Conservation (phyloP, 2,888 invertebrate species). For the Plutella xylostella region DNA sequence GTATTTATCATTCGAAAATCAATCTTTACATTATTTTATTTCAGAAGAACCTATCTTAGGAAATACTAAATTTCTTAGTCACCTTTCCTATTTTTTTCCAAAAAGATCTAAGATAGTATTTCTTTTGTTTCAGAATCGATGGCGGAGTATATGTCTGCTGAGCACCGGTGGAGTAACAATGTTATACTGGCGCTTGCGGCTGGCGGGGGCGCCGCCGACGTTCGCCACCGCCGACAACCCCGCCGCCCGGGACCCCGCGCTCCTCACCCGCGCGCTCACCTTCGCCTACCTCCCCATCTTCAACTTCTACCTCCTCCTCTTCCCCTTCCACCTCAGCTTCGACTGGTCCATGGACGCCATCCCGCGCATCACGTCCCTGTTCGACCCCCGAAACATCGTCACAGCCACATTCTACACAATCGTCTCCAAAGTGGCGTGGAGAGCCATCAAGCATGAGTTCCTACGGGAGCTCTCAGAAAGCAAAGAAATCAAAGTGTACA, state of each 20-base stretch:
- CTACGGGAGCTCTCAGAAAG: slow-evolving; percentile 29
- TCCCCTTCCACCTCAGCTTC: slow-evolving; percentile 91
- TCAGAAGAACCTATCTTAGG: too few species aligned
- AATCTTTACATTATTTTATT: too few species aligned
- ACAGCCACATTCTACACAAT: slow-evolving; percentile 80
- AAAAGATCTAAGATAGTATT: neutral
- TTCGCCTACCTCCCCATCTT: slow-evolving; percentile 93
- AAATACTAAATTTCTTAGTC: too few species aligned
- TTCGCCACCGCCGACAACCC: slow-evolving; percentile 98
- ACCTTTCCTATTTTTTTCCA: neutral
- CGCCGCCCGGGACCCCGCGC: slow-evolving; percentile 86
- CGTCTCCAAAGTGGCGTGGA: slow-evolving; percentile 52
- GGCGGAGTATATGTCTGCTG: slow-evolving; percentile 77
- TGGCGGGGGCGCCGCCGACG: slow-evolving; percentile 80
- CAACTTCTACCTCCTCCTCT: slow-evolving; percentile 88
- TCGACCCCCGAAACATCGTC: slow-evolving; percentile 84
- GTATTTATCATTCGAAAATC: too few species aligned
- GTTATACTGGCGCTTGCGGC: slow-evolving; percentile 80
- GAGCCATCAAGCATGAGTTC: slow-evolving; percentile 44
- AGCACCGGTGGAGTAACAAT: slow-evolving; percentile 76
- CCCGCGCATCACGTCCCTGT: slow-evolving; percentile 81
- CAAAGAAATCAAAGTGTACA: slow-evolving; percentile 48
- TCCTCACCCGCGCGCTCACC: slow-evolving; percentile 86
- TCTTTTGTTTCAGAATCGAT: slow-evolving; percentile 73
- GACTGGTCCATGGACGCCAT: slow-evolving; percentile 99